These are phyloP conservation scores for Cephus cinctus DNA, from an alignment of 1,140 invertebrate genomes.

Conservation along the genomic window DNA sequence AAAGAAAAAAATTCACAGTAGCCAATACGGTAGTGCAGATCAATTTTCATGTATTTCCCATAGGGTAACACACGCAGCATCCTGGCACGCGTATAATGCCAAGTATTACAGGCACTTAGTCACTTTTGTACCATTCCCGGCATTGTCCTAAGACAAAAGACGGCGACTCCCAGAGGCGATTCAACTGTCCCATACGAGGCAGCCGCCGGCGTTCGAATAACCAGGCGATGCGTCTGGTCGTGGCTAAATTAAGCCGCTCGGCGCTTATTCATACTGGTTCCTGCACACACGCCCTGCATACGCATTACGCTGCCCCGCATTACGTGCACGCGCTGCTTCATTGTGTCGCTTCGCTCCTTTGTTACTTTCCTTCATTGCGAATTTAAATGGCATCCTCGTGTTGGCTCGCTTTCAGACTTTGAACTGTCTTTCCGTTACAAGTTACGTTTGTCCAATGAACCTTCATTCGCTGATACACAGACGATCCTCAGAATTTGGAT, in stretches of 20 bases:
- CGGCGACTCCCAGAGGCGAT: conserved; percentile 42
- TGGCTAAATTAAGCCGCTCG: conserved; percentile 37
- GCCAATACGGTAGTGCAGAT: too few relatives aligned
- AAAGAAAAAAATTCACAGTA: not conserved
- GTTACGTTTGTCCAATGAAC: too few relatives aligned
- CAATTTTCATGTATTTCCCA: too few relatives aligned
- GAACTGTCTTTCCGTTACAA: too few relatives aligned
- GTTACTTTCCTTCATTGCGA: conserved; percentile 30
- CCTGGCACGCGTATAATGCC: conserved; percentile 36
- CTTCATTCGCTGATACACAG: too few relatives aligned
- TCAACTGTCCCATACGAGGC: conserved; percentile 36
- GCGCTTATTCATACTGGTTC: conserved; percentile 9
- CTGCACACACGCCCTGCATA: conserved; percentile 4
- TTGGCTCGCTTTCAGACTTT: too few relatives aligned
- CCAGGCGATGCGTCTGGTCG: conserved; percentile 24
- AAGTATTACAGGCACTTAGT: conserved; percentile 52
- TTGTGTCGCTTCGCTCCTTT: conserved; percentile 31
- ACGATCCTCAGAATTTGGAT: too few relatives aligned
- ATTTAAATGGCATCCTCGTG: conserved; percentile 29
- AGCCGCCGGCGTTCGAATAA: conserved; percentile 28
- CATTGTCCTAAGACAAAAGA: conserved; percentile 50
- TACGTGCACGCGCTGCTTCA: conserved; percentile 24
- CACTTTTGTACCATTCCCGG: conserved; percentile 45
- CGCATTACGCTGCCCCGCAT: conserved; percentile 1
- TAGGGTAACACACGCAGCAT: too few relatives aligned